Evolutionary conservation across 1,140 invertebrate genomes (phyloP), one percentile per base, ranked within the genome.

Genomic region (Thrips palmi): DNA sequence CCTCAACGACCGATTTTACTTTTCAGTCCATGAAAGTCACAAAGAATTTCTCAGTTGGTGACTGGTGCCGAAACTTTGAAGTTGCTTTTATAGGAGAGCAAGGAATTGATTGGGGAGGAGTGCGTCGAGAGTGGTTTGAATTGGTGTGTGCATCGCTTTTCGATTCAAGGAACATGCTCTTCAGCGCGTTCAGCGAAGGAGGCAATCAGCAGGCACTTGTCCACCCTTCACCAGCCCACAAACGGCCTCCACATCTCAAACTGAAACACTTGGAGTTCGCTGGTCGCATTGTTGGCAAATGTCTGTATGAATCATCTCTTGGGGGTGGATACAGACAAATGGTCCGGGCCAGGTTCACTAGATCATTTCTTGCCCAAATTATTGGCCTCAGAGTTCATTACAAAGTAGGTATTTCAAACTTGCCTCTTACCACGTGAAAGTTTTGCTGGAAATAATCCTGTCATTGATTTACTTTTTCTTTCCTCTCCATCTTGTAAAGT

Each of bases 21-120:
- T 53, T 52, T 11, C 55, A 82, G 77, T 67, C 66, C 33, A 71
- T 84, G 59, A 88, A 86, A 60, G 74, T 79, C 17, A 87, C 83
- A 3, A 84, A 86, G 54, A 68, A 72, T 39, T 74, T 77, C 52
- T 71, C 80, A 44, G 57, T 83, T 17, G 68, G 65, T 29, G 87
- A 93, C 57, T 94, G 88, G 88, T 92, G 84, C 52, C 70, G 77
- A 50, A 87, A 83, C 60, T 92, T 93, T 58, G 86, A 93, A 62
- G 81, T 93, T 27, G 77, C 70, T 12, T 93, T 93, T 54, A 70
- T 79, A 53, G 85, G 83, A 20, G 88, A 93, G 58, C 82, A 88
- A 69, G 86, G 80, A 33, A 72, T 93, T 45, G 89, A 94, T 62
- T 92, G 84, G 84, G 89, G 88, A 42, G 88, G 88, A 10, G 62